Evolutionary conservation across 2,888 invertebrate genomes (phyloP), one percentile per base, ranked within the genome.

Genomic region (Trypoxylon attenuatum): DNA sequence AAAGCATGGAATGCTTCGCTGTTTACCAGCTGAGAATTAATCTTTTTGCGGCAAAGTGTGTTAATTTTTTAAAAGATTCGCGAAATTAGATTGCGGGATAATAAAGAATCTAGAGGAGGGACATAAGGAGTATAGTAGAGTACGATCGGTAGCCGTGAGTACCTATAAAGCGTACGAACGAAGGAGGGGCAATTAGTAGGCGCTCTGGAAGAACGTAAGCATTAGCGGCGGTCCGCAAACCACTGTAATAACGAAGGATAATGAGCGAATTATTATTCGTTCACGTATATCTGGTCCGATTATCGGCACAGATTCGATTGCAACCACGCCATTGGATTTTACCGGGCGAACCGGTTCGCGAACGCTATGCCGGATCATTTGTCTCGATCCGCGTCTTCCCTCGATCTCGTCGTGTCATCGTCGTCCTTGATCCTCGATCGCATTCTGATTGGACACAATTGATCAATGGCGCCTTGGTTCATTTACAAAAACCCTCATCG

Each of bases 371-470:
- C 45, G 23, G 74, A 76, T 78, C 76, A 70, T 79, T 77, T 73
- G 76, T 75, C 74, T 65, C 64, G 72, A 72, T 75, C 67, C 66
- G 66, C 59, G 60, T 72, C 69, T 69, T 59, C 62, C 41, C 50
- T 39, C 65, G 62, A 69, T 76, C 60, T 42, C 39, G 58, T 50
- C 66, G 46, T 63, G 59, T 63, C 69, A 66, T 69, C 68, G 42
- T 57, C 72, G 71, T 67, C 77, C 77, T 79, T 78, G 77, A 78
- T 77, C 77, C 72, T 39, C 68, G 70, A 71, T 73, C 76, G 63
- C 52, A 46, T 56, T 68, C 65, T 25, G 68, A 69, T 76, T 60
- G 63, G 57, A 21, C 15, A 56, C 70, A 62, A 72, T 65, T 54
- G 74, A 61, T 73, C 60, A 69, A 64, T 56, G 43, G 53, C 63